Evolutionary conservation across 2,888 invertebrate species (phyloP).

Genomic region (Ormyrus nitidulus): DNA sequence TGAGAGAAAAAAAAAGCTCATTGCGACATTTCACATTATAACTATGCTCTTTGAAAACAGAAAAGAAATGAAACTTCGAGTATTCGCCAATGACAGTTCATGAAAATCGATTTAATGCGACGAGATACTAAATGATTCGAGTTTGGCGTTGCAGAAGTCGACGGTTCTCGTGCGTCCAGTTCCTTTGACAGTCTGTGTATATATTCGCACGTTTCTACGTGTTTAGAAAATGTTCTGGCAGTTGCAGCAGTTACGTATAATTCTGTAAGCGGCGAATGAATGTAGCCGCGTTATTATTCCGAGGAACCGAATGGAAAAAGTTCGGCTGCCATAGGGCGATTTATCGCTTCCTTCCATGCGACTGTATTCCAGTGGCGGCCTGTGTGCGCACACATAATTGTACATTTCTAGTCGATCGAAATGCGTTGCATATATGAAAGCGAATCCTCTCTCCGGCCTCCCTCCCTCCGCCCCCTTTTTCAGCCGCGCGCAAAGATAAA

Average conservation of each 20-base stretch:
- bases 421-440: too few relatives aligned
- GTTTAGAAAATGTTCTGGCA: not conserved
- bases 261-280: too few relatives aligned
- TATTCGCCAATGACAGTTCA: constrained; percentile 8
- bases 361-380: too few relatives aligned
- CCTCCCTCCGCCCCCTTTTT: not conserved
- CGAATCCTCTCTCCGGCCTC: too few relatives aligned
- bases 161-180: constrained; percentile 11
- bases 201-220: not conserved
- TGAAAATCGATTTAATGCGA: constrained; percentile 21
- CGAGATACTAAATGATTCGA: constrained; percentile 42
- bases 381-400: too few relatives aligned
- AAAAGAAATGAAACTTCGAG: constrained; percentile 11
- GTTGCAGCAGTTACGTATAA: too few relatives aligned
- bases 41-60: constrained; percentile 37
- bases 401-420: too few relatives aligned
- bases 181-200: not conserved
- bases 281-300: too few relatives aligned
- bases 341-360: too few relatives aligned
- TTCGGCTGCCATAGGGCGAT: too few relatives aligned
- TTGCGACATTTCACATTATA: constrained; percentile 47
- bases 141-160: constrained; percentile 32
- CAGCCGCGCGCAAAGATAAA: not conserved
- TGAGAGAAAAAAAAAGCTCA: not conserved
- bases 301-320: too few relatives aligned